A percentile compares a stretch with the other conserved stretches of the same genome.
Evolutionary conservation across 2,797 vertebrate species (phyloP).

Genomic region (Lacerta agilis): DNA sequence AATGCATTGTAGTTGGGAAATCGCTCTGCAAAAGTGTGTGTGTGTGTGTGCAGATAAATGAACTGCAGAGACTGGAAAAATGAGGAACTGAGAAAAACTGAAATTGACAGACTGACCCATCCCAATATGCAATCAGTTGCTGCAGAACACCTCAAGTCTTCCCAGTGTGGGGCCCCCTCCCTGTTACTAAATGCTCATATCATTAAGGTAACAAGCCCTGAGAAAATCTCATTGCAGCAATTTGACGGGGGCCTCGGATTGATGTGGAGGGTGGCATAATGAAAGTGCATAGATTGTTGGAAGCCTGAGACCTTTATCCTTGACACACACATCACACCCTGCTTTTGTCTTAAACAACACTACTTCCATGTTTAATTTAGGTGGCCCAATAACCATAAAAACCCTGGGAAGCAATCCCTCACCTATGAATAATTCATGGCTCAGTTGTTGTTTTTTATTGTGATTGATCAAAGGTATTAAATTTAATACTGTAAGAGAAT

Average conservation of each 20-base stretch:
- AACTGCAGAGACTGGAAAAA: no score
- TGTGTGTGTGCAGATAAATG: no score
- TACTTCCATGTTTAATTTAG: conserved; percentile 51
- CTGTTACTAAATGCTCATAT: no score
- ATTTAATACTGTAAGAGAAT: conserved; percentile 68
- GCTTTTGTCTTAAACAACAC: conserved; percentile 42
- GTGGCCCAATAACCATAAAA: conserved; percentile 37
- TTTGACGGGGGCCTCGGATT: no score
- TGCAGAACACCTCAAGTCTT: neutral
- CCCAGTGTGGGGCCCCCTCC: no score
- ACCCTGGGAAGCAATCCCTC: conserved; percentile 45
- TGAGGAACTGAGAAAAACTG: no score
- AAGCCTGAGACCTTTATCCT: neutral
- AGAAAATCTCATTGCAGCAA: neutral
- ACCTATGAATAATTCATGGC: conserved; percentile 62
- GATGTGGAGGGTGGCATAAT: neutral
- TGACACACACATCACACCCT: neutral
- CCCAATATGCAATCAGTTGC: rapidly evolving
- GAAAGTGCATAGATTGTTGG: neutral
- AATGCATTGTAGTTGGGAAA: no score
- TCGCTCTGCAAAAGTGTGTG: no score
- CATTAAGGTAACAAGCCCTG: neutral
- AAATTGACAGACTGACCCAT: no score
- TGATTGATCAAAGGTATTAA: conserved; percentile 69
- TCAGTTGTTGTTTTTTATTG: conserved; percentile 43